phyloP scores from a whole-genome alignment of 1,140 invertebrate genomes.

The Bombus soroeensis region DNA sequence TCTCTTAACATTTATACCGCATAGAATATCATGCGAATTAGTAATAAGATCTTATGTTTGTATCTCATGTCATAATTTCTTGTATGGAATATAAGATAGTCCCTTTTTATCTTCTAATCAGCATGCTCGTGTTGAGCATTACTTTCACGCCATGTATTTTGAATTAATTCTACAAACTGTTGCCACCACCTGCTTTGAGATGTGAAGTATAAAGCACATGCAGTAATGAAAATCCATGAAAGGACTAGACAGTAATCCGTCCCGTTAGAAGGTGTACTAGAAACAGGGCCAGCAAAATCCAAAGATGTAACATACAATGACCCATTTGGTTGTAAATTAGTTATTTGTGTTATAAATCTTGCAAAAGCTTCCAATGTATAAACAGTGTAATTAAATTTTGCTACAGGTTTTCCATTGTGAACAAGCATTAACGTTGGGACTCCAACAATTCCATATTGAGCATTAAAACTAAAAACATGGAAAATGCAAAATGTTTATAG shows the following conservation, averaged over 20 bases:
- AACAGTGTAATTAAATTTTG: slow-evolving; percentile 93
- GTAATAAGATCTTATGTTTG: slow-evolving; percentile 19
- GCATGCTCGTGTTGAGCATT: slow-evolving; percentile 92
- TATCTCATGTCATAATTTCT: neutral
- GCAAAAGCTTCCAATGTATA: slow-evolving; percentile 91
- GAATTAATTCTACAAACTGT: slow-evolving; percentile 91
- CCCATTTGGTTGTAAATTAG: slow-evolving; percentile 86
- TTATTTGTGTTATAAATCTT: slow-evolving; percentile 91
- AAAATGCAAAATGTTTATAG: slow-evolving; percentile 1
- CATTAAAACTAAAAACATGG: slow-evolving; percentile 88
- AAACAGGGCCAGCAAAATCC: slow-evolving; percentile 91
- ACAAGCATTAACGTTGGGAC: slow-evolving; percentile 96
- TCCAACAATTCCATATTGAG: slow-evolving; percentile 96
- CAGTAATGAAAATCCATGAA: slow-evolving; percentile 93
- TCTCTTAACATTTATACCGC: slow-evolving; percentile 14
- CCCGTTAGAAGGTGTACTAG: slow-evolving; percentile 87
- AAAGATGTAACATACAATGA: slow-evolving; percentile 88
- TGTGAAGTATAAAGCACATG: slow-evolving; percentile 90
- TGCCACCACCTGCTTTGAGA: slow-evolving; percentile 90
- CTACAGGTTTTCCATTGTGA: slow-evolving; percentile 94
- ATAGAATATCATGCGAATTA: slow-evolving; percentile 17
- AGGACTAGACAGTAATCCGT: slow-evolving; percentile 92
- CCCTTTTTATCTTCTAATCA: slow-evolving; percentile 77
- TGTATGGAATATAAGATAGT: neutral
- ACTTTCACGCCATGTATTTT: slow-evolving; percentile 95